These are phyloP conservation scores for Orthonyx spaldingii DNA, from an alignment of 2,113 vertebrate species.

Conservation along the genomic window DNA sequence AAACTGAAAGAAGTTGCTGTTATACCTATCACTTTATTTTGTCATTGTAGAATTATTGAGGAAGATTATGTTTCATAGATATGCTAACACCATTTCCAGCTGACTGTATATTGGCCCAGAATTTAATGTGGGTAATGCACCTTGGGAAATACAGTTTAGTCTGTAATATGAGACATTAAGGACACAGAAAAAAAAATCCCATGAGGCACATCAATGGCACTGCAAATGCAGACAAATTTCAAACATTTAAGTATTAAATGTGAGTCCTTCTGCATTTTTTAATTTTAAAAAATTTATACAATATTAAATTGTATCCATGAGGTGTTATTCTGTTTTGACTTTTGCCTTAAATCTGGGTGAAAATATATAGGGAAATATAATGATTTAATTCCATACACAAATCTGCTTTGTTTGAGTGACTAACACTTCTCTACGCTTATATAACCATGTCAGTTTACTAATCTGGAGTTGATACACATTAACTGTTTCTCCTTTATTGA, in stretches of 20 bases:
- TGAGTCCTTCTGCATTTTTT: no score
- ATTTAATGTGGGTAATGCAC: background rate
- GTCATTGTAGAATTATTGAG: background rate
- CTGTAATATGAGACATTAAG: background rate
- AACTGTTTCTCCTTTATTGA: background rate
- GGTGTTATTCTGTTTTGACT: background rate
- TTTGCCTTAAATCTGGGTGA: background rate
- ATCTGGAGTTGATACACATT: background rate
- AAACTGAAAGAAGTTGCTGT: background rate
- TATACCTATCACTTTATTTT: background rate
- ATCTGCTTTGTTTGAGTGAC: background rate
- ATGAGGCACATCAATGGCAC: background rate
- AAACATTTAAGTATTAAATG: background rate
- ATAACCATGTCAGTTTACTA: background rate
- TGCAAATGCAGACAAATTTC: background rate
- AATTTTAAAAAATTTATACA: no score
- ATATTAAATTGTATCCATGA: no score
- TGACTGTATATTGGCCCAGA: background rate
- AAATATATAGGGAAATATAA: background rate
- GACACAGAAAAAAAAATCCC: background rate
- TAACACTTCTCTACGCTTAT: background rate
- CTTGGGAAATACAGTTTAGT: background rate
- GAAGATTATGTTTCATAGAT: background rate
- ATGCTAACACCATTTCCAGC: background rate
- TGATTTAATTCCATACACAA: background rate